Conservation (phyloP, 1,140 invertebrate species). For the Macrobrachium nipponense region DNA sequence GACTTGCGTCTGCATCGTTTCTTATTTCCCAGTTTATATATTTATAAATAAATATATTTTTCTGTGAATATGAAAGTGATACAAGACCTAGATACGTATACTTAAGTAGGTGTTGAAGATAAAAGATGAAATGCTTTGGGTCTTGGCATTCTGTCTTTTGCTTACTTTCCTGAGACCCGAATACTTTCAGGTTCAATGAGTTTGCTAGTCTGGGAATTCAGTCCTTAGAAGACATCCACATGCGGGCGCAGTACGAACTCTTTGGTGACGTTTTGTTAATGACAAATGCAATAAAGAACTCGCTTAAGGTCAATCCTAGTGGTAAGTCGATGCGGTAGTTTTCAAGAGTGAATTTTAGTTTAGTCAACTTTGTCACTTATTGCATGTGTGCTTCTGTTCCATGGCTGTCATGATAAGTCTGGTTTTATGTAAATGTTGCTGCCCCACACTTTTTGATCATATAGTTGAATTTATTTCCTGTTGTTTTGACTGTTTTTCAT, state of each 20-base stretch:
- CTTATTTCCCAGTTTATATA: too few species aligned
- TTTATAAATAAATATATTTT: neutral
- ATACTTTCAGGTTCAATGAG: conserved; percentile 75
- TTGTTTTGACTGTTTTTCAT: too few species aligned
- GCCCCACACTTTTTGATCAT: too few species aligned
- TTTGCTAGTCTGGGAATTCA: conserved; percentile 80
- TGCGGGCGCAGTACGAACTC: conserved; percentile 87
- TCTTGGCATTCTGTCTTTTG: too few species aligned
- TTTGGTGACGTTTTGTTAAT: conserved; percentile 89
- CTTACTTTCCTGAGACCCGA: conserved; percentile 14
- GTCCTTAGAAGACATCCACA: conserved; percentile 87
- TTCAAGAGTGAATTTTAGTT: conserved; percentile 14
- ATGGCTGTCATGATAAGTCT: too few species aligned
- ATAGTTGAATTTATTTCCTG: too few species aligned
- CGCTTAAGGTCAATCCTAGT: conserved; percentile 77
- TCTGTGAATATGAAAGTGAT: neutral
- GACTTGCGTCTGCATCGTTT: too few species aligned
- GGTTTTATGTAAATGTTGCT: too few species aligned
- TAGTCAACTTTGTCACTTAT: neutral
- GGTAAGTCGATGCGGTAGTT: conserved; percentile 62
- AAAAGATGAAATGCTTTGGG: too few species aligned
- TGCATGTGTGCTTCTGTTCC: neutral
- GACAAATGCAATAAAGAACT: conserved; percentile 89
- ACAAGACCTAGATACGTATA: neutral
- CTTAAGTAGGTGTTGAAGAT: neutral